Percentiles rank a stretch among this genome's conserved stretches.
These are phyloP conservation scores for Myoxocephalus aenaeus DNA, from an alignment of 2,797 vertebrate genomes.

Conservation along the genomic window DNA sequence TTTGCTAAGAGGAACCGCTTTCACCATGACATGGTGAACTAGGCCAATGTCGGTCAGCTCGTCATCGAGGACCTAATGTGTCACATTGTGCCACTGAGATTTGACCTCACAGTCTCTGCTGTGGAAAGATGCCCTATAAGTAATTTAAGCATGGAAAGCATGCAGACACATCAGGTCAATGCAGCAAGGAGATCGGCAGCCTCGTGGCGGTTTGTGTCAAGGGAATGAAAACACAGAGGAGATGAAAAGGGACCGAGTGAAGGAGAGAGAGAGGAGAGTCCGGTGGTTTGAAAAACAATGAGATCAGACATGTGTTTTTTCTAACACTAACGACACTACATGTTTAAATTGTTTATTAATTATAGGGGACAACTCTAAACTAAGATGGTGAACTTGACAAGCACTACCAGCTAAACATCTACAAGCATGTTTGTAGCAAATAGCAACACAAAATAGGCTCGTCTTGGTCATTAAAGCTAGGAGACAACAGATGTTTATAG, in stretches of 20 bases:
- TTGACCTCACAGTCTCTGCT: constrained; percentile 43
- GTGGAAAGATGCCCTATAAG: constrained; percentile 32
- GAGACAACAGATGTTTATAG: background rate
- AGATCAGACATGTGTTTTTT: background rate
- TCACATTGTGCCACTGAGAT: constrained; percentile 51
- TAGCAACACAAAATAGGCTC: background rate
- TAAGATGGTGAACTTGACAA: background rate
- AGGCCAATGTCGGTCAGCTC: constrained; percentile 20
- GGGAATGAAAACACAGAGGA: constrained; percentile 13
- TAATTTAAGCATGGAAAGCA: constrained; percentile 32
- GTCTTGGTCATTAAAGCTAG: background rate
- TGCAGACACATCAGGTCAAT: constrained; percentile 54
- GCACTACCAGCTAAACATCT: background rate
- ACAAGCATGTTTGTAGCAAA: background rate
- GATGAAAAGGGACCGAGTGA: constrained; percentile 3
- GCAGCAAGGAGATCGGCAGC: constrained; percentile 35
- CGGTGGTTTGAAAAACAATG: background rate
- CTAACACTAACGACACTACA: background rate
- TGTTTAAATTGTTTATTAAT: background rate
- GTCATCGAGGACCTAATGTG: constrained; percentile 32
- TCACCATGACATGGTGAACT: constrained; percentile 30
- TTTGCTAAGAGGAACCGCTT: constrained; percentile 26
- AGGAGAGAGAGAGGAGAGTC: background rate
- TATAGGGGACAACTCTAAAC: background rate
- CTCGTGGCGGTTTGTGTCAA: constrained; percentile 17